These are phyloP conservation scores for Xestia sexstrigata DNA, from an alignment of 2,888 invertebrate genomes.

Conservation along the genomic window DNA sequence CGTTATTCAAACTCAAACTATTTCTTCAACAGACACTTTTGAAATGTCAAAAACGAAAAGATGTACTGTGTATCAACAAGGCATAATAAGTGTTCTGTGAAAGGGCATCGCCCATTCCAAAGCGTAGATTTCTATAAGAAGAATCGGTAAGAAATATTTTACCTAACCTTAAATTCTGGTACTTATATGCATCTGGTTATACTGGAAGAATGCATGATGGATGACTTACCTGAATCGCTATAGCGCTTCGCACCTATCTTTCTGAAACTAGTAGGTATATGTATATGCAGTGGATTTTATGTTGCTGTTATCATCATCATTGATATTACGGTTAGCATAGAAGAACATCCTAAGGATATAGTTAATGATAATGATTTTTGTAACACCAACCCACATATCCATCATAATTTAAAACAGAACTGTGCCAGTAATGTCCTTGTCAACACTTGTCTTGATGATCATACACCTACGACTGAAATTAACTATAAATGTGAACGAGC, in stretches of 20 bases:
- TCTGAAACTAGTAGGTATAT: not conserved
- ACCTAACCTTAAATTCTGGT: not conserved
- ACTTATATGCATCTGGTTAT: too few species aligned
- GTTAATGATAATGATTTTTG: slow-evolving; percentile 32
- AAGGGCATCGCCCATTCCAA: not conserved
- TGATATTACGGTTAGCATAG: not conserved
- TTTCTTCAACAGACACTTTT: not conserved
- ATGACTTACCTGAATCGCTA: not conserved
- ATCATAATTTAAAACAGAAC: slow-evolving; percentile 32
- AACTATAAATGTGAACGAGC: slow-evolving; percentile 40
- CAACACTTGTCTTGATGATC: slow-evolving; percentile 50
- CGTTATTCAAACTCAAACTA: not conserved
- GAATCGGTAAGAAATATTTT: not conserved
- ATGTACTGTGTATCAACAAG: not conserved
- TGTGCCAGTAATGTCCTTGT: slow-evolving; percentile 50
- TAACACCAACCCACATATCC: slow-evolving; percentile 8
- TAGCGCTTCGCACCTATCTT: not conserved
- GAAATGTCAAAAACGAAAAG: not conserved
- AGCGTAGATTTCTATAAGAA: not conserved
- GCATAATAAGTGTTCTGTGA: not conserved
- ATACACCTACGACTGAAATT: slow-evolving; percentile 50
- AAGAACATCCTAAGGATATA: not conserved
- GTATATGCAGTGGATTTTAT: not conserved
- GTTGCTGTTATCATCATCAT: not conserved
- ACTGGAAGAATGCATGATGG: too few species aligned